phyloP scores from a whole-genome alignment of 2,113 vertebrate genomes.

The Atlantisia rogersi region DNA sequence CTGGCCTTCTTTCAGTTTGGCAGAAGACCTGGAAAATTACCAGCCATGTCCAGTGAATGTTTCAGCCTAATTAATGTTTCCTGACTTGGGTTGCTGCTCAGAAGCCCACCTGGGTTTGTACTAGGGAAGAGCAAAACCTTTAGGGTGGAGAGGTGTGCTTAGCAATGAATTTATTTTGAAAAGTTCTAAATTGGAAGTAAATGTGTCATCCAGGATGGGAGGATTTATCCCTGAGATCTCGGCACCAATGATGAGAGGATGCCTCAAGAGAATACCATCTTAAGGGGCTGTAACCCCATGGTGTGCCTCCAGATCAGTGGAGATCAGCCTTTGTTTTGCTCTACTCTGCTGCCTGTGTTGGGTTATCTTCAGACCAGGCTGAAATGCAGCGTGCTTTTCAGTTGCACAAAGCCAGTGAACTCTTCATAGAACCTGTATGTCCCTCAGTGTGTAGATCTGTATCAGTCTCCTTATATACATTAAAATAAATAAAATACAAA shows the following conservation, averaged over 20 bases:
- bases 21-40: neutral
- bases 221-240: neutral
- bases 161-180: rapidly evolving
- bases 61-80: neutral
- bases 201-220: neutral
- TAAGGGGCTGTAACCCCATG: neutral
- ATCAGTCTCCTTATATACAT: neutral
- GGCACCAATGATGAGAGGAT: neutral
- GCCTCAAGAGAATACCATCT: neutral
- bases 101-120: neutral
- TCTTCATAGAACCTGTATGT: neutral
- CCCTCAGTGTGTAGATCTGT: rapidly evolving
- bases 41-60: neutral
- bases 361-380: neutral
- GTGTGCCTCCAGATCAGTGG: neutral
- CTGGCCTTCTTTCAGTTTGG: neutral
- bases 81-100: neutral
- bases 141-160: neutral
- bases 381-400: neutral
- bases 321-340: neutral
- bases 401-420: neutral
- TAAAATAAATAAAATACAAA: neutral
- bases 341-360: neutral
- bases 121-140: neutral
- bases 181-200: neutral